A percentile compares a stretch with the other conserved stretches of the same genome.
These are phyloP conservation scores for Andrena haemorrhoa DNA, from an alignment of 2,888 invertebrate species.

Conservation along the genomic window DNA sequence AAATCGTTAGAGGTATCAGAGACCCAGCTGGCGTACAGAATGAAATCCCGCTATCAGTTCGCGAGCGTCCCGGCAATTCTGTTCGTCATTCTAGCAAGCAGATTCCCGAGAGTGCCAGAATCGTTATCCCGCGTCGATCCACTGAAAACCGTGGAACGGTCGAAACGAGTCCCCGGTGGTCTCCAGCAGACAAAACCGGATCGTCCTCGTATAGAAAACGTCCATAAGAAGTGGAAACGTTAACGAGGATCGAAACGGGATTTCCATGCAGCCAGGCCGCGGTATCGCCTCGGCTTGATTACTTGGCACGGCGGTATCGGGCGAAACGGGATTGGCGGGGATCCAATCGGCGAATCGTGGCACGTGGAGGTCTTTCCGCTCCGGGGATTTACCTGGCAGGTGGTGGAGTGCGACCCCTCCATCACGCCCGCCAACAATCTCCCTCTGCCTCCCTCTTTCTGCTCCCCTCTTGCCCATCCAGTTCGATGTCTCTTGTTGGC, in stretches of 20 bases:
- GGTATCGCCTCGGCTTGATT: slow-evolving; percentile 62
- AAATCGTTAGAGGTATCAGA: neutral
- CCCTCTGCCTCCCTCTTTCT: slow-evolving; percentile 66
- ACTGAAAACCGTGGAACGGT: slow-evolving; percentile 38
- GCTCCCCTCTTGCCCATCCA: slow-evolving; percentile 44
- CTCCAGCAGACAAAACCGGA: slow-evolving; percentile 47
- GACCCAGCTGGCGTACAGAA: neutral
- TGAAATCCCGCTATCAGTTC: neutral
- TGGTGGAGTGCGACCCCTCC: slow-evolving; percentile 69
- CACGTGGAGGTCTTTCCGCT: slow-evolving; percentile 69
- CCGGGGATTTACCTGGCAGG: slow-evolving; percentile 74
- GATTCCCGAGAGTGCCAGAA: slow-evolving; percentile 22
- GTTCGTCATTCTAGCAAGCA: slow-evolving; percentile 28
- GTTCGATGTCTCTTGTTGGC: slow-evolving; percentile 11
- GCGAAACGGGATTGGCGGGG: slow-evolving; percentile 69
- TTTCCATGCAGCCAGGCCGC: slow-evolving; percentile 55
- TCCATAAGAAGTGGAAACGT: slow-evolving; percentile 55
- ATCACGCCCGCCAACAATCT: slow-evolving; percentile 66
- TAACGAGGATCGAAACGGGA: slow-evolving; percentile 57
- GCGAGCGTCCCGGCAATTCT: neutral
- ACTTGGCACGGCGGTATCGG: slow-evolving; percentile 59
- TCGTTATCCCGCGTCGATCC: slow-evolving; percentile 39
- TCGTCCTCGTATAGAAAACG: slow-evolving; percentile 51
- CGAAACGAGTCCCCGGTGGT: slow-evolving; percentile 37
- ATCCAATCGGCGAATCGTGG: slow-evolving; percentile 74